phyloP scores from a whole-genome alignment of 2,797 vertebrate genomes.

The Coreius guichenoti region DNA sequence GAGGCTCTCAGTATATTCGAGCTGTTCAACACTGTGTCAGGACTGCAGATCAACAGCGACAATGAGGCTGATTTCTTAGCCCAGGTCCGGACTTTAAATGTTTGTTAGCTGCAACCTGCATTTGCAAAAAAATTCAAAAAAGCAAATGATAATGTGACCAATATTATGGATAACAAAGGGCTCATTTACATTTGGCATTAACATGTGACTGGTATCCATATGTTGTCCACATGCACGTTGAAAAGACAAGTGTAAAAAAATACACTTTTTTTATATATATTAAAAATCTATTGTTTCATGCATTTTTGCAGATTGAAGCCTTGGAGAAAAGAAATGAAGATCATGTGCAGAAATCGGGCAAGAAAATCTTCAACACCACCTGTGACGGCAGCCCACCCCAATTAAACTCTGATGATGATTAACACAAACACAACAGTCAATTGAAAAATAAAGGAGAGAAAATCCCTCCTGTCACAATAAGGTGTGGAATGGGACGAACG shows the following conservation, averaged over 20 bases:
- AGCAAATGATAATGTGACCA: neutral
- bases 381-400: constrained; percentile 81
- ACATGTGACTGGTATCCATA: neutral
- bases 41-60: constrained; percentile 85
- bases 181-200: neutral
- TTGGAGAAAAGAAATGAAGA: constrained; percentile 96
- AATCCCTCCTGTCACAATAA: constrained; percentile 13
- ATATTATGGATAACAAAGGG: neutral
- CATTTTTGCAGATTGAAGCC: constrained; percentile 84
- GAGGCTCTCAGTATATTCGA: constrained; percentile 86
- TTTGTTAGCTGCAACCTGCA: neutral
- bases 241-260: neutral
- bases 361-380: constrained; percentile 78
- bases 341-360: constrained; percentile 88
- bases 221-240: neutral
- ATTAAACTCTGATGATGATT: constrained; percentile 68
- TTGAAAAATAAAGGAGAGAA: constrained; percentile 17
- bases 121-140: neutral
- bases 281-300: neutral
- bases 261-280: no score
- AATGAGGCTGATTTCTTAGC: constrained; percentile 89
- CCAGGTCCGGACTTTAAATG: constrained; percentile 78
- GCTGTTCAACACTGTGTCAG: constrained; percentile 91
- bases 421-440: constrained; percentile 39
- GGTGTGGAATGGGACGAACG: constrained; percentile 6